Conservation (phyloP, 2,113 vertebrate genomes). For the Dromiciops gliroides region DNA sequence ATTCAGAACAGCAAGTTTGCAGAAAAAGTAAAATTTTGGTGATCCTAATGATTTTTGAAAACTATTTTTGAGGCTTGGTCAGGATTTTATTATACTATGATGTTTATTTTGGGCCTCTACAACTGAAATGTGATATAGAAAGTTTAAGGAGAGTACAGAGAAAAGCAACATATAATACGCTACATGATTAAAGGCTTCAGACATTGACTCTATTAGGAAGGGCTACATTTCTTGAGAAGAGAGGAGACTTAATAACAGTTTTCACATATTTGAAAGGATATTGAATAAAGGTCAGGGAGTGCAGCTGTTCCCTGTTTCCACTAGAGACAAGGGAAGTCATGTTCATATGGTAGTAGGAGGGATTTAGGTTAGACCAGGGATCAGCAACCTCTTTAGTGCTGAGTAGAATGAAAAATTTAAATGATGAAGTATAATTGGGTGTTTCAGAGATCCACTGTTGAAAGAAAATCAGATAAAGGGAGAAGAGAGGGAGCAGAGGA, state of each 20-base stretch:
- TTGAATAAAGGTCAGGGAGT: neutral
- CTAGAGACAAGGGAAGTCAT: neutral
- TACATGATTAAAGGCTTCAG: neutral
- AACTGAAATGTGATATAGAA: neutral
- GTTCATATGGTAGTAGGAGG: neutral
- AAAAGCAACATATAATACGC: neutral
- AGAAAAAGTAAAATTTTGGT: conserved; percentile 15
- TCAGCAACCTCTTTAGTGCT: neutral
- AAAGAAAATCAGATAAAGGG: neutral
- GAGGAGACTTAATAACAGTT: neutral
- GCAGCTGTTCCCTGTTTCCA: neutral
- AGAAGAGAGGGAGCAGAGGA: neutral
- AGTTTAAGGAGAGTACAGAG: neutral
- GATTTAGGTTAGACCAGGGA: neutral
- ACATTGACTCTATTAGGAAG: neutral
- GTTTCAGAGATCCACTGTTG: neutral
- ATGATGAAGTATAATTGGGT: neutral
- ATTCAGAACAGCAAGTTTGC: neutral
- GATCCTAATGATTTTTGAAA: conserved; percentile 11
- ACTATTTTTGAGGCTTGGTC: neutral
- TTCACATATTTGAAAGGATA: neutral
- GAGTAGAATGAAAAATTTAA: neutral
- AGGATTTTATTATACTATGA: neutral
- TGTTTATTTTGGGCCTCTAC: neutral
- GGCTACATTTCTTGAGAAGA: neutral